Conservation (phyloP, 1,140 invertebrate species). For the Tetranychus cinnabarinus region DNA sequence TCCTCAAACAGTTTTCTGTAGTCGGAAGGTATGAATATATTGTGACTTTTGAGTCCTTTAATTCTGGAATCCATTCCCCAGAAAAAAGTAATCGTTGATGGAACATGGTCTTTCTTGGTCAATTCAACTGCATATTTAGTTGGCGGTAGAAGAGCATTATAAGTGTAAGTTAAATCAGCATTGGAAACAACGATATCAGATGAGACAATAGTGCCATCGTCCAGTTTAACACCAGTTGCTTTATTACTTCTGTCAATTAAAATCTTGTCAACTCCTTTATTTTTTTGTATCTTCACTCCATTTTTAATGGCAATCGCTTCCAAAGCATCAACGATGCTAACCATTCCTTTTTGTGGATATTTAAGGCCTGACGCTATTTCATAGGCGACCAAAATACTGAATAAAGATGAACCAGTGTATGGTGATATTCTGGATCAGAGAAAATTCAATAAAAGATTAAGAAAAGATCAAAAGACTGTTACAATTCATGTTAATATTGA, state of each 20-base stretch:
- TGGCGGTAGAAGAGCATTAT: neutral
- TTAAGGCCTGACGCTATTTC: neutral
- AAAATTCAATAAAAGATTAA: neutral
- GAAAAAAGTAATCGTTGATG: neutral
- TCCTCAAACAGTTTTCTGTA: neutral
- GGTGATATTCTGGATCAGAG: neutral
- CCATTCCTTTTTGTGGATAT: neutral
- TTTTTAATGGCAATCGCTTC: neutral
- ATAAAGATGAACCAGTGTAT: neutral
- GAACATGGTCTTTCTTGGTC: neutral
- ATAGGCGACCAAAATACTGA: neutral
- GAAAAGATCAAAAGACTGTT: too few relatives aligned
- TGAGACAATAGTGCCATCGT: neutral
- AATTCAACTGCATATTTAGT: neutral
- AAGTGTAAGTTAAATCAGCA: neutral
- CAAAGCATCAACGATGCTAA: neutral
- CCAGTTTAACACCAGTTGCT: neutral
- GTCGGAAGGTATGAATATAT: neutral
- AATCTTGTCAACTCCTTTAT: neutral
- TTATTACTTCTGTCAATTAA: neutral
- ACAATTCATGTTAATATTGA: neutral
- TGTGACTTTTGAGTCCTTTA: neutral
- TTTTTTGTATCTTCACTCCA: neutral
- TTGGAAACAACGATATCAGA: neutral
- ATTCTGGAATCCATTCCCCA: neutral